Conservation (phyloP, 2,113 vertebrate species). For the Chaetodon trifascialis region DNA sequence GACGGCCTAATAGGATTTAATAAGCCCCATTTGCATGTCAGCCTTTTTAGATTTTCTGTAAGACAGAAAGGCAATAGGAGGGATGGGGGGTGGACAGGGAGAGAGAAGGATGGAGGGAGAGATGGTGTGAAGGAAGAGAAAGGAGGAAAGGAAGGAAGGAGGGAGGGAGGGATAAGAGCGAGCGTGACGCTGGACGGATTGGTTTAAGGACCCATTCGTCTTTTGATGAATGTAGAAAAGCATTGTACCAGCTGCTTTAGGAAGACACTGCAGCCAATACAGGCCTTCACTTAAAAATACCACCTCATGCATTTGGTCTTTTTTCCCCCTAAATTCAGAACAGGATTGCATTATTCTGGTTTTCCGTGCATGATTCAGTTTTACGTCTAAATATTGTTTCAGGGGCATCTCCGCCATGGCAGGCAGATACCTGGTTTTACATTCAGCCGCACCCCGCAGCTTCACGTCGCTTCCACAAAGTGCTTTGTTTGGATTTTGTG, state of each 20-base stretch:
- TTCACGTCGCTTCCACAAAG: constrained; percentile 31
- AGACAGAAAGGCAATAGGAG: constrained; percentile 73
- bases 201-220: constrained; percentile 43
- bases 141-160: constrained; percentile 23
- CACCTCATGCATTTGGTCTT: background rate
- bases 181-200: constrained; percentile 29
- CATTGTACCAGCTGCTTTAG: constrained; percentile 10
- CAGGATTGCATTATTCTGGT: accelerated
- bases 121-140: constrained; percentile 38
- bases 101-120: constrained; percentile 18
- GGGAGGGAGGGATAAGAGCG: constrained; percentile 13
- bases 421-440: background rate
- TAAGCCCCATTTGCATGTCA: constrained; percentile 84
- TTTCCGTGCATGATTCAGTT: background rate
- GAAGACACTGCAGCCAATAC: background rate
- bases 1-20: constrained; percentile 84
- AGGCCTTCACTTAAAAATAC: constrained; percentile 4
- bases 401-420: background rate
- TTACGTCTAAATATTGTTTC: background rate
- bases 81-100: constrained; percentile 41
- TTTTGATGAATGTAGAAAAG: constrained; percentile 37
- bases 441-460: background rate
- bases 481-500: constrained; percentile 43
- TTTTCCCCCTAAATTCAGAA: background rate
- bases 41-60: constrained; percentile 78